Percentiles rank a stretch among this genome's conserved stretches.
Evolutionary conservation across 2,888 invertebrate species (phyloP).

Genomic region (Temnothorax unifasciatus): DNA sequence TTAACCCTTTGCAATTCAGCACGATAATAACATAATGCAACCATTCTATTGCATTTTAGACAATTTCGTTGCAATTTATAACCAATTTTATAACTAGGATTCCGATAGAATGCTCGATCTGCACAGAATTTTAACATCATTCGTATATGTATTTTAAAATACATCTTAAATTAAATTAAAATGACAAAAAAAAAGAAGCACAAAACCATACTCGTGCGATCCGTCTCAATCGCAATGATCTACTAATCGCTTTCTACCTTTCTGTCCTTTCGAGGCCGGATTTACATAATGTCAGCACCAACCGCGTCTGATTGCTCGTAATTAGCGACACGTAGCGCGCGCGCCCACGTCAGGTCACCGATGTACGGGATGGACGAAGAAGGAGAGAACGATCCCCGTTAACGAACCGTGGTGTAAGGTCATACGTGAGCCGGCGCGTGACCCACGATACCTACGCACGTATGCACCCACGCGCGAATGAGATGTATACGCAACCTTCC

Average conservation of each 20-base stretch:
- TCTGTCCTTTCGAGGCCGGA: constrained; percentile 78
- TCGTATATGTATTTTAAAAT: neutral
- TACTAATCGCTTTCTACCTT: constrained; percentile 81
- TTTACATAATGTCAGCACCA: constrained; percentile 82
- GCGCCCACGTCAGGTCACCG: constrained; percentile 83
- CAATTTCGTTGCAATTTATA: constrained; percentile 2
- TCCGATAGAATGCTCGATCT: neutral
- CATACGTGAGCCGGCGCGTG: constrained; percentile 65
- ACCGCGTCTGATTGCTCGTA: constrained; percentile 82
- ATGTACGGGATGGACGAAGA: constrained; percentile 59
- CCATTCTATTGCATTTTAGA: neutral
- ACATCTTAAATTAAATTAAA: neutral
- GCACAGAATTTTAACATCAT: neutral
- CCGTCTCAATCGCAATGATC: constrained; percentile 65
- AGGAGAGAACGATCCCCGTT: constrained; percentile 66
- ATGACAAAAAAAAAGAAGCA: neutral
- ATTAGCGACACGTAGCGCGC: constrained; percentile 85
- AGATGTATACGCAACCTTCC: constrained; percentile 27
- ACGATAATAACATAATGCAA: constrained; percentile 1
- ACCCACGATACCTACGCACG: constrained; percentile 67
- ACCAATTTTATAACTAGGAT: neutral
- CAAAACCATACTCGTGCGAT: neutral
- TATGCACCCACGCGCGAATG: constrained; percentile 59
- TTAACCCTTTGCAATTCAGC: constrained; percentile 30
- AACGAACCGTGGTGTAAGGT: constrained; percentile 73